Conservation (phyloP, 2,113 vertebrate species). For the Craseonycteris thonglongyai region DNA sequence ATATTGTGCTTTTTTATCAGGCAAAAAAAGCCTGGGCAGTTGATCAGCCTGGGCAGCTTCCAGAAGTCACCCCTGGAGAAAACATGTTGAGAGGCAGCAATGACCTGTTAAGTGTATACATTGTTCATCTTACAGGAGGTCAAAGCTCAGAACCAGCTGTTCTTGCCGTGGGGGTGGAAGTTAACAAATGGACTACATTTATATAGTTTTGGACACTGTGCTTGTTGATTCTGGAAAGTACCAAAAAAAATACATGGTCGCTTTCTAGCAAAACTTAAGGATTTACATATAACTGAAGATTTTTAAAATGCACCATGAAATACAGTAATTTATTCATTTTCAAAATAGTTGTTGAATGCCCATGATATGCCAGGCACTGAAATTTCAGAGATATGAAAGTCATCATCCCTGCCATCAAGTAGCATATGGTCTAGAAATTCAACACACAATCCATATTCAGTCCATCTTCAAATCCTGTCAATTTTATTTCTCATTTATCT, state of each 20-base stretch:
- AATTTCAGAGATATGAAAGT: neutral
- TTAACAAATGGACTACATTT: neutral
- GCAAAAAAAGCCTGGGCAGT: neutral
- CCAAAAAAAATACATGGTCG: neutral
- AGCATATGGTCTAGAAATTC: neutral
- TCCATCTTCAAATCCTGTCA: neutral
- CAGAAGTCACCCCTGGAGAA: neutral
- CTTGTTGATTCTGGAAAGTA: neutral
- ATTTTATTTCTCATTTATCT: neutral
- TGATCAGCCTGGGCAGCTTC: neutral
- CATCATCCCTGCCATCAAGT: neutral
- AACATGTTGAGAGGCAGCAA: neutral
- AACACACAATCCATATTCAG: neutral
- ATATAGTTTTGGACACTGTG: neutral
- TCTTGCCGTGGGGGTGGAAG: neutral
- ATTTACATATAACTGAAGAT: neutral
- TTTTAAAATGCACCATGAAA: neutral
- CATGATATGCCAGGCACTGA: neutral
- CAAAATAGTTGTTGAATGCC: neutral
- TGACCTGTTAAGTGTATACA: neutral
- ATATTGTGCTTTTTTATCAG: neutral
- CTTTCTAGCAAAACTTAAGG: neutral
- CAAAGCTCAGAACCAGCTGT: neutral
- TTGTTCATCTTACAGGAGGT: neutral
- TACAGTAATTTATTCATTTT: neutral